These are phyloP conservation scores for Campylorhamphus procurvoides DNA, from an alignment of 2,113 vertebrate genomes.

Conservation along the genomic window DNA sequence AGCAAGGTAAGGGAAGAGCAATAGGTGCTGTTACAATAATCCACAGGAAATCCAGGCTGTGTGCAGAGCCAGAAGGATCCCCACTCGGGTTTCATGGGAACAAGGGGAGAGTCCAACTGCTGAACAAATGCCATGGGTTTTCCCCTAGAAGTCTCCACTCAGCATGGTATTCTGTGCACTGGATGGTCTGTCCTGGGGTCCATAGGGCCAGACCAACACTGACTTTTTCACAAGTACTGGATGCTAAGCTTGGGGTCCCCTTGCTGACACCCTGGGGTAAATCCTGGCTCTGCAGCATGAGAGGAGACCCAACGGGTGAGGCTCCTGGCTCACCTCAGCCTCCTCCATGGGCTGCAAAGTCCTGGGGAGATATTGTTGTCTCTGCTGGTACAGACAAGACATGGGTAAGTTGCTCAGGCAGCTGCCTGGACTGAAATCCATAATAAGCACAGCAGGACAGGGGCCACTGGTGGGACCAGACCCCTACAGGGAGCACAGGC, in stretches of 20 bases:
- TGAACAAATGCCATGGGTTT: accelerated
- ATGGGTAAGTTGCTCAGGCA: accelerated
- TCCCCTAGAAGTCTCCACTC: neutral
- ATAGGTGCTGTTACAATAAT: neutral
- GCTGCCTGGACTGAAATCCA: neutral
- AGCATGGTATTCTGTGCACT: accelerated
- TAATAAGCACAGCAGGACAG: neutral
- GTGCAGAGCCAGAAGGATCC: neutral
- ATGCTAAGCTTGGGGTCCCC: neutral
- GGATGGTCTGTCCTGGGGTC: accelerated
- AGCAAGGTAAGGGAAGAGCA: neutral
- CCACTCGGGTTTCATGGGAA: accelerated
- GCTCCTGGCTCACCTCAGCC: neutral
- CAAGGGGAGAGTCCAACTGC: accelerated
- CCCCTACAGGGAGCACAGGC: neutral
- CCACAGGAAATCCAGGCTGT: neutral
- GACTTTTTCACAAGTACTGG: neutral
- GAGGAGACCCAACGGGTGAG: neutral
- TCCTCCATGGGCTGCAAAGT: neutral
- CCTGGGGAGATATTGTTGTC: neutral
- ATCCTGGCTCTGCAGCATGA: neutral
- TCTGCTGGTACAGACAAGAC: neutral
- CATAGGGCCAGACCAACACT: too few species aligned
- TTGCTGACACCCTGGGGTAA: accelerated
- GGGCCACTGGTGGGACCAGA: neutral